A percentile compares a stretch with the other conserved stretches of the same genome.
phyloP scores from a whole-genome alignment of 2,888 invertebrate species.

The Lasioglossum pauxillum region DNA sequence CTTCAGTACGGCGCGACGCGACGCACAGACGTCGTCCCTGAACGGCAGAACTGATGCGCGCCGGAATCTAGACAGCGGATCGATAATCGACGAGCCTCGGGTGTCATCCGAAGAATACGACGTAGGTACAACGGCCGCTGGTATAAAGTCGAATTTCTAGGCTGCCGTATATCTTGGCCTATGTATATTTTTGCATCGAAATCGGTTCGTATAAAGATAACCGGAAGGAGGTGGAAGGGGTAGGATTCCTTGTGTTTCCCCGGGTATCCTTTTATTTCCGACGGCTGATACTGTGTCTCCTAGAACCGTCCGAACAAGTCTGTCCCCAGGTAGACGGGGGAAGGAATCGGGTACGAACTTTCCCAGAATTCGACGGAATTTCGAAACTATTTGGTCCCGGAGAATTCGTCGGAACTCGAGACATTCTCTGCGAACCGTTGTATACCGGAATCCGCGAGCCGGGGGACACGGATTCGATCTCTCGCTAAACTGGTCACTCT shows the following conservation, averaged over 20 bases:
- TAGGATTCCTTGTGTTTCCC: not conserved
- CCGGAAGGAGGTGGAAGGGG: not conserved
- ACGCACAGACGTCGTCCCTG: not conserved
- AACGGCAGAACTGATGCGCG: not conserved
- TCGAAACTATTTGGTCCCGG: not conserved
- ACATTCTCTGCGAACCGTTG: not conserved
- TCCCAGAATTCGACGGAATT: not conserved
- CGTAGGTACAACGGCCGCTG: constrained; percentile 21
- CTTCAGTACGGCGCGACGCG: not conserved
- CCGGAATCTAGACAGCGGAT: constrained; percentile 11
- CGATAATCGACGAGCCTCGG: constrained; percentile 55
- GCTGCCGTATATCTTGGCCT: constrained; percentile 12
- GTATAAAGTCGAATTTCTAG: constrained; percentile 19
- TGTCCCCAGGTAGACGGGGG: not conserved
- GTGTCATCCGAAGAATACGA: constrained; percentile 51
- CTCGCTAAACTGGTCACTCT: not conserved
- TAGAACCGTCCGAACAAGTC: not conserved
- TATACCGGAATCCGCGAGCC: not conserved
- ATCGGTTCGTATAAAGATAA: constrained; percentile 20
- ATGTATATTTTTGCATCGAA: constrained; percentile 48
- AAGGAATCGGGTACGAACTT: not conserved
- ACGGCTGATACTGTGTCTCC: not conserved
- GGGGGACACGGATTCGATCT: not conserved
- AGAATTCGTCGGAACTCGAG: not conserved
- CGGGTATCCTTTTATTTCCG: not conserved